Base-by-base conservation (phyloP, 2,797 vertebrate species). In the Leucoraja ocellata region DNA sequence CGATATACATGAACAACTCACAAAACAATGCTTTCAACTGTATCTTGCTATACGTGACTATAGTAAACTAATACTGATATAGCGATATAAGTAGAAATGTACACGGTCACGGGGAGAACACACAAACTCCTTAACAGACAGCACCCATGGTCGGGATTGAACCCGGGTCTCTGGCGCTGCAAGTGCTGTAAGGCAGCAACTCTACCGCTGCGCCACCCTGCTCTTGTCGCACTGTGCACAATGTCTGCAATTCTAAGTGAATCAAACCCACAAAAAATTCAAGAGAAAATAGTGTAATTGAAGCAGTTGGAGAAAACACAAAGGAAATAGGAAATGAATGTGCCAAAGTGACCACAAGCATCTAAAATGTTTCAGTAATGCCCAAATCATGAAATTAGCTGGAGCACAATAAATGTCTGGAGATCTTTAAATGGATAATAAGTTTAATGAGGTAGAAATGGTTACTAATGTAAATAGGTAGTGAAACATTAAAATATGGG, bases 311-410 rank as follows among this genome's bases (percentile, higher is more conserved):
- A 88, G 84, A 88, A 68, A 68, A 28, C 84, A 88, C 63, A 9
- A 88, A 88, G 84, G n/a, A 92, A 92, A 74, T 92, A 46, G 46
- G 46, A 76, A 76, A n/a, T 92, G 54, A 25, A 92, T 76, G 71
- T 92, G 90, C 36, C 71, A 92, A 92, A 58, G 71, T 58, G 39
- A 92, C 90, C 90, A 58, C 68, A 74, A 76, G 58, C 25, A 76
- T 92, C 25, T 71, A 58, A 74, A 28, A 54, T 46, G 68, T 54
- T 92, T 76, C 63, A 36, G n/a, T 10, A 92, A 73, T 54, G 39
- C n/a, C 39, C 68, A 92, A 92, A 74, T 74, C 76, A 28, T 92
- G 90, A 92, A 54, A 76, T 91, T 92, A 74, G 39, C 25, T 21
- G 18, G 23, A 54, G 90, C 39, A 46, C 28, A n/a, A 46, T n/a